Conservation (phyloP, 2,888 invertebrate species). For the Lathronympha strigana region DNA sequence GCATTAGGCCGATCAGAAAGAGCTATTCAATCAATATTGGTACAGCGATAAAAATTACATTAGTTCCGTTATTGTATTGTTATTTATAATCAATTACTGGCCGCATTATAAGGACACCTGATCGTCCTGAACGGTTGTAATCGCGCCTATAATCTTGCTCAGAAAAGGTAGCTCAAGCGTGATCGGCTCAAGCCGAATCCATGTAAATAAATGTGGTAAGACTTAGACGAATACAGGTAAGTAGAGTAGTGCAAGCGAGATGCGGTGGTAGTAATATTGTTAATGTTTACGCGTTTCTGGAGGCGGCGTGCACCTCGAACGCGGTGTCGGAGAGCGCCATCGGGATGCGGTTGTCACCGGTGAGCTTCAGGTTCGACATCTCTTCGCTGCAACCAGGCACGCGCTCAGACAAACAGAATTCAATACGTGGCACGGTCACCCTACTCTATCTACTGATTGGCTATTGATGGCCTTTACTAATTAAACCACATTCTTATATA, state of each 20-base stretch:
- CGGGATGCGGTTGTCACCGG: constrained; percentile 80
- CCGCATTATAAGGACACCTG: background rate
- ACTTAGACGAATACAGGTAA: constrained; percentile 28
- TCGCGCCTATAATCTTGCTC: background rate
- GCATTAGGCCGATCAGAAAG: constrained; percentile 8
- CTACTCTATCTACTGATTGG: background rate
- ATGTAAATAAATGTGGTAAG: constrained; percentile 7
- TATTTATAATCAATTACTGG: background rate
- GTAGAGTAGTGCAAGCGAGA: constrained; percentile 56
- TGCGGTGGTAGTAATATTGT: constrained; percentile 52
- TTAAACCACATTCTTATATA: background rate
- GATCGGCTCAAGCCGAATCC: constrained; percentile 9
- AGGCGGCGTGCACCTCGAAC: constrained; percentile 81
- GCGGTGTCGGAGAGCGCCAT: constrained; percentile 81
- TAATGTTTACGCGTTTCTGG: constrained; percentile 79
- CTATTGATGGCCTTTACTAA: background rate
- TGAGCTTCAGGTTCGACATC: constrained; percentile 81
- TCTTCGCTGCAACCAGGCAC: constrained; percentile 78
- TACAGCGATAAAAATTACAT: background rate
- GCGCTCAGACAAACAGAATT: constrained; percentile 47
- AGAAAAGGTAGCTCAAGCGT: background rate
- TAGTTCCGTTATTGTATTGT: background rate
- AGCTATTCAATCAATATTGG: background rate
- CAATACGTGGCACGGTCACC: constrained; percentile 5
- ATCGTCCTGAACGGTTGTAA: background rate